Evolutionary conservation across 2,797 vertebrate genomes (phyloP).

Genomic region (Arctocebus calabarensis): DNA sequence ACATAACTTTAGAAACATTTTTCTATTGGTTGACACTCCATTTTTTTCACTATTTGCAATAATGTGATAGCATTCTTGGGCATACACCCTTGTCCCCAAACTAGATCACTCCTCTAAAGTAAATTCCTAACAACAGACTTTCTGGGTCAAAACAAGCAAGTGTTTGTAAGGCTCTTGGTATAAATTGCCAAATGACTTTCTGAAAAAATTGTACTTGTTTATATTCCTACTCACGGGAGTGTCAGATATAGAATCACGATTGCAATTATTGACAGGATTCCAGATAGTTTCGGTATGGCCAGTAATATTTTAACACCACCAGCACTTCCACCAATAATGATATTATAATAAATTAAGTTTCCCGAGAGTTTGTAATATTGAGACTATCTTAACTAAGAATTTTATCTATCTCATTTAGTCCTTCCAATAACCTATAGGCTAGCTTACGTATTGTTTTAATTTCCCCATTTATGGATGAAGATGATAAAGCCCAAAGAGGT

Average conservation of each 20-base stretch:
- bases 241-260: background rate
- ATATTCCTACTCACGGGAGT: background rate
- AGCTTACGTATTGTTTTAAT: background rate
- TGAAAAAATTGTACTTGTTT: slow-evolving; percentile 29
- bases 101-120: background rate
- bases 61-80: background rate
- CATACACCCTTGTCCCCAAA: background rate
- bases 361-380: background rate
- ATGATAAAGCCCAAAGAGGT: background rate
- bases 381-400: background rate
- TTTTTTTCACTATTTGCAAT: background rate
- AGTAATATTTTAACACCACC: background rate
- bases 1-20: background rate
- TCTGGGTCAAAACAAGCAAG: background rate
- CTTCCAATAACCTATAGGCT: background rate
- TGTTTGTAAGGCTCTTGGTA: background rate
- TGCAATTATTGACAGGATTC: background rate
- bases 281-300: background rate
- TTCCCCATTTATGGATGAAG: background rate
- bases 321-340: background rate
- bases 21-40: background rate
- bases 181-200: background rate
- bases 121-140: background rate
- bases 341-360: background rate
- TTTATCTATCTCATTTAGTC: background rate